Percentiles rank a stretch among this genome's conserved stretches.
Evolutionary conservation across 1,140 invertebrate genomes (phyloP).

Genomic region (Anagrus nilaparvatae): DNA sequence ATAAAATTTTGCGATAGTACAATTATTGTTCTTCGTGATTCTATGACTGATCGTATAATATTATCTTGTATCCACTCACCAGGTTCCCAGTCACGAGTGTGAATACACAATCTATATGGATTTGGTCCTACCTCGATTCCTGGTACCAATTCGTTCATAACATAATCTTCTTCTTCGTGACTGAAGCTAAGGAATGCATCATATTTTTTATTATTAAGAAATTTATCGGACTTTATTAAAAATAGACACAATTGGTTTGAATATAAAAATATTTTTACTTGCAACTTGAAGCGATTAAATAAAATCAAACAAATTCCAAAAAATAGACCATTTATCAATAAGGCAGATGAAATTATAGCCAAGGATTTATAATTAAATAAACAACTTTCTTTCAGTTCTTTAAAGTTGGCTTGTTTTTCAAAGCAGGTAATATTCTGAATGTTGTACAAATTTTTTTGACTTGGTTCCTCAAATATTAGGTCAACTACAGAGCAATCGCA

Average conservation of each 20-base stretch:
- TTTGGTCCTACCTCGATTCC: slow-evolving; percentile 46
- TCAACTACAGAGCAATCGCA: no score
- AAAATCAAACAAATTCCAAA: no score
- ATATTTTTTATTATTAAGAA: slow-evolving; percentile 60
- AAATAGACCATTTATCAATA: no score
- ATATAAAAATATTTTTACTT: slow-evolving; percentile 57
- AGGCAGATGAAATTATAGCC: slow-evolving; percentile 29
- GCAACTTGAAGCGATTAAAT: slow-evolving; percentile 47
- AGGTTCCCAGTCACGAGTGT: slow-evolving; percentile 62
- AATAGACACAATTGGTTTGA: slow-evolving; percentile 47
- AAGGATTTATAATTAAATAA: slow-evolving; percentile 28
- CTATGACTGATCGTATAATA: slow-evolving; percentile 60
- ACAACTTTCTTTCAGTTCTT: slow-evolving; percentile 31
- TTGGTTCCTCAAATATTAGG: slow-evolving; percentile 46
- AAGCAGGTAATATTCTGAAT: slow-evolving; percentile 34
- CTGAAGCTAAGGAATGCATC: slow-evolving; percentile 77
- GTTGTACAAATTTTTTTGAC: slow-evolving; percentile 32
- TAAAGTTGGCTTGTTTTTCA: slow-evolving; percentile 22
- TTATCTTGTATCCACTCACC: no score
- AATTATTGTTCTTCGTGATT: slow-evolving; percentile 64
- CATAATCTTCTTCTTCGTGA: slow-evolving; percentile 60
- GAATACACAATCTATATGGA: slow-evolving; percentile 57
- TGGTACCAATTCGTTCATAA: slow-evolving; percentile 51
- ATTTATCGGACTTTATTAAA: slow-evolving; percentile 52
- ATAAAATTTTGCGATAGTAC: slow-evolving; percentile 66